phyloP scores from a whole-genome alignment of 2,113 vertebrate genomes.

The Nothoprocta perdicaria region DNA sequence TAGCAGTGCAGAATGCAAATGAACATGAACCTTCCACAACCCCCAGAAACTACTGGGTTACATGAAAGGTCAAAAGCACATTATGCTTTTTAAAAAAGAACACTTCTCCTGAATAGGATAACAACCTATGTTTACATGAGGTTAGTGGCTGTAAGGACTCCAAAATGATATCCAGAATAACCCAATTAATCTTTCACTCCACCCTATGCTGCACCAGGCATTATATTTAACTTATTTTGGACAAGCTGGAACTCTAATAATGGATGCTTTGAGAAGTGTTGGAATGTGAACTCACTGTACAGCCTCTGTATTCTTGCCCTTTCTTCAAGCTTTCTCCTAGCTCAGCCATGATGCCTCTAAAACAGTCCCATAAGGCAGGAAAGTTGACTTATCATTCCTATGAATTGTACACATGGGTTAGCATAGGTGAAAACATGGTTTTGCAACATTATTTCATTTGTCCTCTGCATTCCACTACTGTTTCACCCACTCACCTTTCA shows the following conservation, averaged over 20 bases:
- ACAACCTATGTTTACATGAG: background rate
- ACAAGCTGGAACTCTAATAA: conserved; percentile 20
- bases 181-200: conserved; percentile 19
- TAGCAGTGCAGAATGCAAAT: background rate
- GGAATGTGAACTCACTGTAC: background rate
- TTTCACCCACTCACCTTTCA: conserved; percentile 37
- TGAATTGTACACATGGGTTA: background rate
- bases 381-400: conserved; percentile 28
- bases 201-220: background rate
- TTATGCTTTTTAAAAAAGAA: background rate
- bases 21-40: background rate
- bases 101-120: background rate
- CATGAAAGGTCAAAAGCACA: background rate
- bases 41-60: background rate
- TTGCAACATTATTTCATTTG: conserved; percentile 50
- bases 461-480: background rate
- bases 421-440: conserved; percentile 41
- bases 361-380: conserved; percentile 9
- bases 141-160: background rate
- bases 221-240: conserved; percentile 41
- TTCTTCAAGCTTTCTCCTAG: background rate
- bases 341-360: conserved; percentile 17
- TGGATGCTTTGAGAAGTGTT: background rate
- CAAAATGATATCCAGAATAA: conserved; percentile 18
- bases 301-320: background rate